These are phyloP conservation scores for Dendronephthya gigantea DNA, from an alignment of 64 coral and sea anemone species.

Conservation along the genomic window DNA sequence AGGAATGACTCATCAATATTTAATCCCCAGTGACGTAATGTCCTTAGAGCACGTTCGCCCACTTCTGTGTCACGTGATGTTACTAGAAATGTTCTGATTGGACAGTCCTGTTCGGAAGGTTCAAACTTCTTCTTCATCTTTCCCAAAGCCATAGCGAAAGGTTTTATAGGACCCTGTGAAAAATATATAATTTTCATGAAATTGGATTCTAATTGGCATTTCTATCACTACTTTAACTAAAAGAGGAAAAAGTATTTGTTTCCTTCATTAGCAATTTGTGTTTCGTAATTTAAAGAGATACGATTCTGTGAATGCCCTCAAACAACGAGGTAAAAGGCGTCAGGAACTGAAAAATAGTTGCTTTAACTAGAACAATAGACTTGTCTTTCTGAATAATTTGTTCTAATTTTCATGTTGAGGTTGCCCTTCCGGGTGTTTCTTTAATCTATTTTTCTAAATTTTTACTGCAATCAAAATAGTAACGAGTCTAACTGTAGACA, in stretches of 20 bases:
- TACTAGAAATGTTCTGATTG: constrained; percentile 70
- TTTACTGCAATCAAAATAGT: too few species aligned
- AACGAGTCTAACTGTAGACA: neutral
- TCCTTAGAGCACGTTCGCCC: constrained; percentile 56
- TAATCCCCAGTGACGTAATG: constrained; percentile 56
- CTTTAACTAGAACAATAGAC: too few species aligned
- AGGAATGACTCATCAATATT: constrained; percentile 65
- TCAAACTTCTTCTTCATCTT: constrained; percentile 64
- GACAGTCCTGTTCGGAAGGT: constrained; percentile 38
- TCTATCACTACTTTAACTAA: neutral
- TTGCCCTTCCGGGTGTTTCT: too few species aligned
- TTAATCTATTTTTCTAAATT: too few species aligned
- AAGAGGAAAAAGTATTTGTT: neutral
- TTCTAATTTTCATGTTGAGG: too few species aligned
- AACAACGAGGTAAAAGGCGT: too few species aligned
- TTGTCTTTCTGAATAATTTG: too few species aligned
- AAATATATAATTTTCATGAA: neutral
- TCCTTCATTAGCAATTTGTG: too few species aligned
- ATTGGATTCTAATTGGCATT: too few species aligned
- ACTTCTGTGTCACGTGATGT: constrained; percentile 59
- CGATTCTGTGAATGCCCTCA: too few species aligned
- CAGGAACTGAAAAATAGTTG: too few species aligned
- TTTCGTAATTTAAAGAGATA: too few species aligned
- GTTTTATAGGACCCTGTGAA: constrained; percentile 55
- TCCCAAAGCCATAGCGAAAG: constrained; percentile 54